phyloP scores from a whole-genome alignment of 2,113 vertebrate genomes.

The Athene cunicularia region DNA sequence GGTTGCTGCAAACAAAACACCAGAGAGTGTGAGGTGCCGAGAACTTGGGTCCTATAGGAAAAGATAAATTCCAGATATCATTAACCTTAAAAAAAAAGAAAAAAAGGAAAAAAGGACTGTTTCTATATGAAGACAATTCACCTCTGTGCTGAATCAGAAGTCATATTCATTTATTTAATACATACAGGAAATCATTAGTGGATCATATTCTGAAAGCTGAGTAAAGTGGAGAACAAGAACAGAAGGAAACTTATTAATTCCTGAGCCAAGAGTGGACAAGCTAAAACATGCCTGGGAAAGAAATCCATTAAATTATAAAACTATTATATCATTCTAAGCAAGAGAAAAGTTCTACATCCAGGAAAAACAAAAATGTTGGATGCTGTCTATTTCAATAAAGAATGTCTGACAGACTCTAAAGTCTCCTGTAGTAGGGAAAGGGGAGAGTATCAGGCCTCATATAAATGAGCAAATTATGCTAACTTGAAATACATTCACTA shows the following conservation, averaged over 20 bases:
- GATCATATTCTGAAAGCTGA: slow-evolving; percentile 8
- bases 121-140: background rate
- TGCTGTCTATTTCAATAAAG: background rate
- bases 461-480: background rate
- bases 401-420: background rate
- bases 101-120: background rate
- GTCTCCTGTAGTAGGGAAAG: background rate
- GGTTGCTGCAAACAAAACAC: background rate
- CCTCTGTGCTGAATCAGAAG: background rate
- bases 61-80: background rate
- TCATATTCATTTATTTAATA: background rate
- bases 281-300: slow-evolving; percentile 15
- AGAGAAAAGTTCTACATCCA: background rate
- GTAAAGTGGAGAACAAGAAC: background rate
- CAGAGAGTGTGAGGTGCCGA: background rate
- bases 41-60: background rate
- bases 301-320: background rate
- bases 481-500: background rate
- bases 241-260: slow-evolving; percentile 8
- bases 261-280: background rate
- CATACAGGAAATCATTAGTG: background rate
- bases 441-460: background rate
- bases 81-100: background rate
- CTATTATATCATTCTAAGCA: background rate
- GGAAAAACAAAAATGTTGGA: background rate